phyloP scores from a whole-genome alignment of 2,113 vertebrate genomes.

The Hiodon alosoides region DNA sequence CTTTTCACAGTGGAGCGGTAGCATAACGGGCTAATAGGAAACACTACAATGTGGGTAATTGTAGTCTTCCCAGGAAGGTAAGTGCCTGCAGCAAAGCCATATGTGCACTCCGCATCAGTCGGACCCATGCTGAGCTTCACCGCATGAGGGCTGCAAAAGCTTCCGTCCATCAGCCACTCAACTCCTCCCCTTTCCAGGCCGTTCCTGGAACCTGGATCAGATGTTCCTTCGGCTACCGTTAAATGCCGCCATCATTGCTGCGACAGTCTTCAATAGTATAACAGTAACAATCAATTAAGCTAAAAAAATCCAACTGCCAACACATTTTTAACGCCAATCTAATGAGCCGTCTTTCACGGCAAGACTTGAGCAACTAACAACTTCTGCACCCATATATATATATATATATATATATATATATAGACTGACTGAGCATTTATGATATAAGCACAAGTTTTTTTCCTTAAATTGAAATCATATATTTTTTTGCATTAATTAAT shows the following conservation, averaged over 20 bases:
- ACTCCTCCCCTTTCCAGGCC: not conserved
- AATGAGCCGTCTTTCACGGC: no score
- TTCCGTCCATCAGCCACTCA: slow-evolving; percentile 35
- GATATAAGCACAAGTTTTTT: no score
- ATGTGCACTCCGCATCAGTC: slow-evolving; percentile 23
- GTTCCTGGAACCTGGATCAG: slow-evolving; percentile 18
- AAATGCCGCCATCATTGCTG: slow-evolving; percentile 16
- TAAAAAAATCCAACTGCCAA: no score
- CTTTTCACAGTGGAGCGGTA: not conserved
- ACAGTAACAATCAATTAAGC: no score
- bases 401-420: no score
- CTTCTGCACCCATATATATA: no score
- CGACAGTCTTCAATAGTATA: slow-evolving; percentile 13
- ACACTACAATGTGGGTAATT: not conserved
- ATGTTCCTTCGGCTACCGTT: slow-evolving; percentile 29
- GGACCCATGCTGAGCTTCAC: slow-evolving; percentile 43
- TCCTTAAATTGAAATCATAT: no score
- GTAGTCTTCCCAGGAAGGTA: slow-evolving; percentile 30
- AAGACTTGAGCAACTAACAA: no score
- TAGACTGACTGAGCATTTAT: no score
- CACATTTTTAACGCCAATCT: no score
- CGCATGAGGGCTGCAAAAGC: slow-evolving; percentile 38
- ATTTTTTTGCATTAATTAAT: no score
- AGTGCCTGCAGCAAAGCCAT: slow-evolving; percentile 24
- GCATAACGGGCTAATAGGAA: not conserved